Conservation (phyloP, 64 coral and sea anemone species). For the Pocillopora damicornis region DNA sequence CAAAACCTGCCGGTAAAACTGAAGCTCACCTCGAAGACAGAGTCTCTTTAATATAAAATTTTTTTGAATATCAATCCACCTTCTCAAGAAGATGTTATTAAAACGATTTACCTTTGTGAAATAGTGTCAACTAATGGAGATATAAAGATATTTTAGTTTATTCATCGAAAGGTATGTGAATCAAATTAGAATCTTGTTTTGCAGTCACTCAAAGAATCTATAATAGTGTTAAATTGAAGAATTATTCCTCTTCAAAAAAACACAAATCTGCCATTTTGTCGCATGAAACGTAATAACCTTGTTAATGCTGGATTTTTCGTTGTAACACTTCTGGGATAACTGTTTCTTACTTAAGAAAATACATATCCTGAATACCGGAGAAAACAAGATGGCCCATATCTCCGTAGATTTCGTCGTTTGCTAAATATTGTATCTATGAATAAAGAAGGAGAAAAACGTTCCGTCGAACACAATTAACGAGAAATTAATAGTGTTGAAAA, state of each 20-base stretch:
- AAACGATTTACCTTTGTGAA: neutral
- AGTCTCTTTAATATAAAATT: neutral
- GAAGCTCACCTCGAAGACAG: no score
- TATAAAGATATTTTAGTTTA: conserved; percentile 20
- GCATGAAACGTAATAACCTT: neutral
- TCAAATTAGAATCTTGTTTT: neutral
- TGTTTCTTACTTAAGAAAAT: neutral
- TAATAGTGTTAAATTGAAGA: neutral
- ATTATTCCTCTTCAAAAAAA: neutral
- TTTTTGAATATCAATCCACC: neutral
- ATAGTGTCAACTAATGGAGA: conserved; percentile 8
- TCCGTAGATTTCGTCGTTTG: neutral
- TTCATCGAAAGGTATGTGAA: conserved; percentile 7
- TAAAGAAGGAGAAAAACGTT: neutral
- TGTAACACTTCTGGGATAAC: neutral
- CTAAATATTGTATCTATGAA: conserved; percentile 8
- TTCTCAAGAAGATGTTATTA: neutral
- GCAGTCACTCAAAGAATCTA: neutral
- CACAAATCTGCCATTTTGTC: neutral
- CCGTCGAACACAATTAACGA: neutral
- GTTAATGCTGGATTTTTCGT: neutral
- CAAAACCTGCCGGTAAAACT: neutral
- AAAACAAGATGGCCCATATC: conserved; percentile 9
- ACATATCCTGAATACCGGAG: neutral
- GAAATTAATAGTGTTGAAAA: neutral